Evolutionary conservation across 2,113 vertebrate species (phyloP), one percentile per base, ranked within the genome.

Genomic region (Dromaius novaehollandiae): DNA sequence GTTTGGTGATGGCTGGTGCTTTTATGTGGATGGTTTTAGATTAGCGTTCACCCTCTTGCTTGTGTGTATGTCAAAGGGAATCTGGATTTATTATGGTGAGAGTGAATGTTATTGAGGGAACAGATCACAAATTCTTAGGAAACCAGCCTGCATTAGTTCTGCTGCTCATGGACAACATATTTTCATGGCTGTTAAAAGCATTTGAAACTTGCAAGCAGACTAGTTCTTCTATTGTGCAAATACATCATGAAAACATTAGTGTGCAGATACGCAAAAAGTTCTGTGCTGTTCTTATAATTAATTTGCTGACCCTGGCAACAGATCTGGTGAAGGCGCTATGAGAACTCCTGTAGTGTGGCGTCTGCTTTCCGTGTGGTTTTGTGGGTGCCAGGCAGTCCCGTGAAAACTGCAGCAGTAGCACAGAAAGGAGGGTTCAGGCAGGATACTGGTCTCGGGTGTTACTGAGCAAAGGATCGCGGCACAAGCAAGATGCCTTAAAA

Each of bases 281-380:
- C 80, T 85, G 40, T 58, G 58, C 32, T 55, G 11, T 12, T 91
- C 82, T 88, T 89, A 44, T 55, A 82, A 94, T 95, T 91, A 80
- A 93, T 94, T 86, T 85, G 53, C 78, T 91, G 66, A 85, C 70
- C 90, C 78, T 38, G 73, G 78, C 68, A 73, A 71, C 82, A 76
- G 61, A 82, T 88, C 19, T 63, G 50, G 34, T 94, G 91, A 88
- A 91, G 75, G 68, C 95, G 66, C 95, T 91, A 58, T 75, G 55
- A 82, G 76, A 63, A 77, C 87, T 82, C 89, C 81, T 92, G 60
- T 84, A 51, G 50, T 86, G 48, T 75, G 69, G 89, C 73, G 51
- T 93, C 88, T 90, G 82, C 63, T 90, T 89, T 89, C 44, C 71
- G 11, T 65, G 28, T 80, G 50, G 44, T 86, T 75, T 93, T 68